Conservation (phyloP, 2,797 vertebrate species). For the Discoglossus pictus region DNA sequence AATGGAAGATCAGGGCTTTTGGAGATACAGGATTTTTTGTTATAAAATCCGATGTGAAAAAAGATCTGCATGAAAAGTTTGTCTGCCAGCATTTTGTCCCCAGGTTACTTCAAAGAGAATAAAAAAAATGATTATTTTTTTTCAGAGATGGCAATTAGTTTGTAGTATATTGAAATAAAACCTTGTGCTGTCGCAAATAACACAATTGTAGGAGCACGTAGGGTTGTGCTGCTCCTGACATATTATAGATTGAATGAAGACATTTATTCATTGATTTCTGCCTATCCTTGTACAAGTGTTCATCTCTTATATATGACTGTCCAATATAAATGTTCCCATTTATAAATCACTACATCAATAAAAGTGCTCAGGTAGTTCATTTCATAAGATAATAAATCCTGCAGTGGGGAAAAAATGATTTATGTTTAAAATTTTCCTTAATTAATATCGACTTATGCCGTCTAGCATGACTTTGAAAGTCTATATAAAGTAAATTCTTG, state of each 20-base stretch:
- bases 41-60: neutral
- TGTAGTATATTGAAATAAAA: conserved; percentile 16
- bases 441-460: conserved; percentile 42
- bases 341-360: conserved; percentile 49
- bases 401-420: conserved; percentile 38
- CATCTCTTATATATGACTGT: conserved; percentile 38
- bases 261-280: conserved; percentile 47
- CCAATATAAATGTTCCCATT: conserved; percentile 47
- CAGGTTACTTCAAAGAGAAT: conserved; percentile 3
- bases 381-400: conserved; percentile 39
- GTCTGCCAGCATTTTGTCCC: conserved; percentile 5
- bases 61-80: neutral
- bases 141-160: conserved; percentile 12
- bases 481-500: conserved; percentile 4
- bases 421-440: conserved; percentile 48
- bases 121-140: neutral
- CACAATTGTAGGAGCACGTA: conserved; percentile 12
- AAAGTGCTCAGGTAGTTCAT: conserved; percentile 41
- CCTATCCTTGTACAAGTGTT: conserved; percentile 42
- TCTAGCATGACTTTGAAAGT: conserved; percentile 42
- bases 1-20: too few species aligned
- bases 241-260: conserved; percentile 37
- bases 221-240: conserved; percentile 4
- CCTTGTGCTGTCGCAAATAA: conserved; percentile 16
- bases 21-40: neutral